Base-by-base conservation (phyloP, 1,140 invertebrate species). In the Monochamus saltuarius region DNA sequence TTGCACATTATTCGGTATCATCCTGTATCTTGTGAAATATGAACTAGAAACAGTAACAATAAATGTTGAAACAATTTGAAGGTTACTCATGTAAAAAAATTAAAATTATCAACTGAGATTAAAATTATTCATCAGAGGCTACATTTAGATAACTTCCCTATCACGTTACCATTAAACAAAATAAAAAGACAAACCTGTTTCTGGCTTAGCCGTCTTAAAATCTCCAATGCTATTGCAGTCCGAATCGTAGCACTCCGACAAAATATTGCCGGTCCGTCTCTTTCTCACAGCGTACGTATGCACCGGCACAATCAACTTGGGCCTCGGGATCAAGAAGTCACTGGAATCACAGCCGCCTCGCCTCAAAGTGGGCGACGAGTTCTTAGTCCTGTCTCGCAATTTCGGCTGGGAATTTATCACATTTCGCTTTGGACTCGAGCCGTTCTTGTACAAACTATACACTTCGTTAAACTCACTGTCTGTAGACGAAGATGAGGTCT, bases 291-390 rank as follows among this genome's bases (percentile, higher is more conserved):
- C 90, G 75, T 92, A 92, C 2, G 90, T 91, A 79, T 93, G 90
- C 54, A 92, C 89, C 43, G 90, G 90, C 53, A 92, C 90, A 68
- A 93, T 90, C 57, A 93, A 81, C 72, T 90, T 88, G 11, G 90
- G 90, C 68, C 91, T 79, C 1, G 91, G 91, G 74, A 93, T 92
- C 40, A 84, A 82, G 77, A 92, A 92, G 62, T 89, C 87, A 62
- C 69, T 73, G 52, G 79, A 78, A 8, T 36, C 52, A 13, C 59
- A 64, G 62, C 75, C 77, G 34, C 74, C 80, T 76, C 77, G 43
- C 65, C 35, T 77, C 80, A 36, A 78, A 77, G 70, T 78, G 72
- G 59, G 77, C 79, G 54, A 78, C 78, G 61, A 73, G 80, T 46
- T 74, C 75, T 34, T 69, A 76, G 62, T 74, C 73, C 34, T 51